These are phyloP conservation scores for Cichladusa arquata DNA, from an alignment of 2,113 vertebrate genomes.

Conservation along the genomic window DNA sequence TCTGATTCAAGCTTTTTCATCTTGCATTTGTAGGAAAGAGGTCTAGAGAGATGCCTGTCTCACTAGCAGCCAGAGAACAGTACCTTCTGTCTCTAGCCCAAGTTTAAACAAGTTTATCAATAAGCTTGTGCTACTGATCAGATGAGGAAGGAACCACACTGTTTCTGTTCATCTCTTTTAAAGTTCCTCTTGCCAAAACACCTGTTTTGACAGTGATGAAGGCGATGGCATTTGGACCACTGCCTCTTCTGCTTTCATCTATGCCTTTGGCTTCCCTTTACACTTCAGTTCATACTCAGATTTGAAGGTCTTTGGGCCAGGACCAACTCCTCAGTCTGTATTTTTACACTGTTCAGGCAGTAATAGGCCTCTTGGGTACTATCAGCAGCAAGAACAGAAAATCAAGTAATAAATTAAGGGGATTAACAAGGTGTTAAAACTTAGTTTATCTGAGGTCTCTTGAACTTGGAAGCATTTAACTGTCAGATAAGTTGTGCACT, in stretches of 20 bases:
- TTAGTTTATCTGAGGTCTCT: background rate
- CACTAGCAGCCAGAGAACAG: background rate
- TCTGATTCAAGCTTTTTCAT: background rate
- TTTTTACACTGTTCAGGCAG: background rate
- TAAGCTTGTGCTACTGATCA: background rate
- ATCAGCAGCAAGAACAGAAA: background rate
- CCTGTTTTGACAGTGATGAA: background rate
- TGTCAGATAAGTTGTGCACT: background rate
- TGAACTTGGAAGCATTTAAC: background rate
- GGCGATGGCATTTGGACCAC: background rate
- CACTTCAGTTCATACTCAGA: background rate
- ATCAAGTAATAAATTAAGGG: background rate
- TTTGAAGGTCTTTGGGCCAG: background rate
- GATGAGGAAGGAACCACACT: rapidly evolving
- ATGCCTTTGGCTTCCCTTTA: background rate
- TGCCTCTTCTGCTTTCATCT: background rate
- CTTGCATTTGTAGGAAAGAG: background rate
- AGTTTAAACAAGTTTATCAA: background rate
- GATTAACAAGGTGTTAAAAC: background rate
- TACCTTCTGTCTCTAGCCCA: background rate
- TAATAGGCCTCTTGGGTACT: background rate
- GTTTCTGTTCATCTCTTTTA: background rate
- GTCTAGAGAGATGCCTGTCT: background rate
- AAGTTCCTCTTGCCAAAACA: background rate
- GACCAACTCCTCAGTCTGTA: background rate